Evolutionary conservation across 2,113 vertebrate species (phyloP), one percentile per base, ranked within the genome.

Genomic region (Erinaceus europaeus): DNA sequence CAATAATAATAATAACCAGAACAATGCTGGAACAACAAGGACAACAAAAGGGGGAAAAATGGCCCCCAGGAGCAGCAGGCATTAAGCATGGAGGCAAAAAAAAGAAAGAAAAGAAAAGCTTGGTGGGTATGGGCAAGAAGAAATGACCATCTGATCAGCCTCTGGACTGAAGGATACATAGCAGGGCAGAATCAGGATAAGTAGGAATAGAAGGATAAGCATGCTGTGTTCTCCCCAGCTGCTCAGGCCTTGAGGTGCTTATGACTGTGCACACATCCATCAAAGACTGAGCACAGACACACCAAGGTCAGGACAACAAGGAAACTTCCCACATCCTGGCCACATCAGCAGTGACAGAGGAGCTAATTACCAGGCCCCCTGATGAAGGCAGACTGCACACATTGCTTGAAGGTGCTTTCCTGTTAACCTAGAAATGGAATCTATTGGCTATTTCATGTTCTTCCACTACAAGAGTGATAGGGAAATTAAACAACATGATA

Each of bases 261-360:
- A 55, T 86, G 93, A 57, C 74, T 13, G 87, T 84, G 95, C 71
- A 82, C 36, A 71, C 85, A 96, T 96, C 91, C 9, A 50, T 96
- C 95, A 96, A 34, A 75, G 76, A 0, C 9, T 57, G 75, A 88
- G 55, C 80, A 90, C 67, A 93, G 68, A 77, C 92, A 88, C 64
- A 88, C 88, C 94, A 96, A 96, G 96, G 94, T 96, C 96, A 96
- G 87, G 86, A 96, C 88, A 95, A 94, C 12, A 88, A 94, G 93
- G 79, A 95, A 95, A 82, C 64, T 84, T 88, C 82, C 71, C 84
- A 82, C 23, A 92, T 74, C 17, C 27, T 52, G 83, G 72, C 1
- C 23, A 92, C 36, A 86, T 94, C 86, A 73, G 1, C 61, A 62
- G 5, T 97, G 95, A 97, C 96, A 92, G 90, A 97, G 96, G 95